These are phyloP conservation scores for Microcebus lehilahytsara DNA, from an alignment of 2,113 vertebrate genomes.

Conservation along the genomic window DNA sequence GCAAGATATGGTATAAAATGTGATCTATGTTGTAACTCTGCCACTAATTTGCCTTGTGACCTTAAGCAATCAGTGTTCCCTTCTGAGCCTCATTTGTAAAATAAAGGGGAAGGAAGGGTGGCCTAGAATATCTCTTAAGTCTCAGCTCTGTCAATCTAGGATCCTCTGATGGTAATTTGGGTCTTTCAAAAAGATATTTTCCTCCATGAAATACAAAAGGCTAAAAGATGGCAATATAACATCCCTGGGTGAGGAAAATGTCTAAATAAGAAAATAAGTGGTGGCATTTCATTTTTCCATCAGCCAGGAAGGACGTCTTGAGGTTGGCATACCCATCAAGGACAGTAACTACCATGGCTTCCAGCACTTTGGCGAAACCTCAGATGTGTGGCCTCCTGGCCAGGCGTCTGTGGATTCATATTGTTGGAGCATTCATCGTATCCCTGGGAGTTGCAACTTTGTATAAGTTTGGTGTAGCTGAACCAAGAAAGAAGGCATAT, in stretches of 20 bases:
- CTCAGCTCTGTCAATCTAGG: background rate
- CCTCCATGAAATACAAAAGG: conserved; percentile 26
- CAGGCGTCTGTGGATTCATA: no score
- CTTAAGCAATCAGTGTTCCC: background rate
- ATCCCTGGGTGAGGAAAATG: background rate
- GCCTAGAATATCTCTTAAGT: background rate
- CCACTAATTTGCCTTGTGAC: background rate
- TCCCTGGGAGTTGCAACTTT: no score
- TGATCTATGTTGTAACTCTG: background rate
- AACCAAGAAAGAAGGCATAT: no score
- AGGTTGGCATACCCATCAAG: no score
- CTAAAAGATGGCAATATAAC: background rate
- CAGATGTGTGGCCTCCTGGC: no score
- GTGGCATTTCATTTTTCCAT: no score
- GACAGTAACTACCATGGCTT: no score
- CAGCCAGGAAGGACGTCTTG: no score
- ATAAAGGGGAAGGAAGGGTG: background rate
- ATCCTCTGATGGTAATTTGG: background rate
- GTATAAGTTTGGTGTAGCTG: no score
- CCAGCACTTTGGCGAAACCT: no score
- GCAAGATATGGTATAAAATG: background rate
- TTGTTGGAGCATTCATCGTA: no score
- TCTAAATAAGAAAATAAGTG: conserved; percentile 23
- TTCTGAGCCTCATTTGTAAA: background rate
- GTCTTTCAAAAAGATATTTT: background rate